phyloP scores from a whole-genome alignment of 2,888 invertebrate genomes.

The Acanthosepion lycidas region DNA sequence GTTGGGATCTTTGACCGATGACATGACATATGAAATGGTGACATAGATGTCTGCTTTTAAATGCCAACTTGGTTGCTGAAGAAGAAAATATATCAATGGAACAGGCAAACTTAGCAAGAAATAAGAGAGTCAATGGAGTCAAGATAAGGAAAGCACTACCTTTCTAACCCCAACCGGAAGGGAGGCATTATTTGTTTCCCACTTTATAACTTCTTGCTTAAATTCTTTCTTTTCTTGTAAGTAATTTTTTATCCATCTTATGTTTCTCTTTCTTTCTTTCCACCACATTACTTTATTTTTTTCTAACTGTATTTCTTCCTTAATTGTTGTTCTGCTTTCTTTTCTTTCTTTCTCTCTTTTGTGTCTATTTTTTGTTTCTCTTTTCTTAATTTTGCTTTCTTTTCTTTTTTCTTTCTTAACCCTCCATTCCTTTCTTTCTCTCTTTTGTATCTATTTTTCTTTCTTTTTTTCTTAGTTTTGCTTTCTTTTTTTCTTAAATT shows the following conservation, averaged over 20 bases:
- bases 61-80: neutral
- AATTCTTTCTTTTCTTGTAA: neutral
- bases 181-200: neutral
- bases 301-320: neutral
- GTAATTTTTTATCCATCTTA: neutral
- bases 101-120: neutral
- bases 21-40: neutral
- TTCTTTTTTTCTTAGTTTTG: too few species aligned
- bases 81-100: neutral
- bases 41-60: neutral
- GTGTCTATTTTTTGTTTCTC: neutral
- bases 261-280: neutral
- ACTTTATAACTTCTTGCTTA: neutral
- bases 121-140: neutral
- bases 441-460: too few species aligned
- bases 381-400: neutral
- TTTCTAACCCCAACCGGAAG: neutral
- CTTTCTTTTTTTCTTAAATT: too few species aligned
- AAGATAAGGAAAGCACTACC: neutral
- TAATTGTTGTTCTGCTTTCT: neutral
- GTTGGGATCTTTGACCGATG: neutral
- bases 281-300: neutral
- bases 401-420: neutral
- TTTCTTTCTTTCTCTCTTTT: neutral
- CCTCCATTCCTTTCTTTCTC: too few species aligned